Evolutionary conservation across 2,113 vertebrate genomes (phyloP).

Genomic region (Antechinus stuartii): DNA sequence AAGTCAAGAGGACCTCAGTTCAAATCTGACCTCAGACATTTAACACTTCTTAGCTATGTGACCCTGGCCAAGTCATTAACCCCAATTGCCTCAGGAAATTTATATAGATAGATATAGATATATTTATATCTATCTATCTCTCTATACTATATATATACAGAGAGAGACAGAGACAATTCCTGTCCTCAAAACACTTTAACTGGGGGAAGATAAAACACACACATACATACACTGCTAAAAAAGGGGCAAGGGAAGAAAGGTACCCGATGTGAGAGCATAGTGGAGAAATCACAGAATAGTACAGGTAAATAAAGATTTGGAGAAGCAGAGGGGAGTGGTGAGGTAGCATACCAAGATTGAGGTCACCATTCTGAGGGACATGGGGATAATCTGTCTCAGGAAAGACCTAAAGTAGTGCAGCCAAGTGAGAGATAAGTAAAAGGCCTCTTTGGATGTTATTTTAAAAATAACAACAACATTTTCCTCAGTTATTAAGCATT

Average conservation of each 20-base stretch:
- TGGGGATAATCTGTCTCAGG: background rate
- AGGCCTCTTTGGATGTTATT: background rate
- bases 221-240: no score
- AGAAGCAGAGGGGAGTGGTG: no score
- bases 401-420: background rate
- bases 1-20: no score
- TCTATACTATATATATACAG: no score
- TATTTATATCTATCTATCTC: no score
- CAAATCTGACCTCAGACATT: no score
- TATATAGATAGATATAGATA: no score
- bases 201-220: background rate
- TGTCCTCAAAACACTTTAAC: background rate
- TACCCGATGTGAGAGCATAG: background rate
- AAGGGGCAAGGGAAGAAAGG: background rate
- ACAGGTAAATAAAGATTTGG: background rate
- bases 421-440: background rate
- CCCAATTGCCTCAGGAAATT: no score
- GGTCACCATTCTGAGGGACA: background rate
- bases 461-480: background rate
- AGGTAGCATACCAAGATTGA: background rate
- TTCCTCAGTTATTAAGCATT: background rate
- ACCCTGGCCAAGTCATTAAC: no score
- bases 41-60: no score
- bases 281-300: background rate
- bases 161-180: no score